phyloP scores from a whole-genome alignment of 2,113 vertebrate genomes.

The Tichodroma muraria region DNA sequence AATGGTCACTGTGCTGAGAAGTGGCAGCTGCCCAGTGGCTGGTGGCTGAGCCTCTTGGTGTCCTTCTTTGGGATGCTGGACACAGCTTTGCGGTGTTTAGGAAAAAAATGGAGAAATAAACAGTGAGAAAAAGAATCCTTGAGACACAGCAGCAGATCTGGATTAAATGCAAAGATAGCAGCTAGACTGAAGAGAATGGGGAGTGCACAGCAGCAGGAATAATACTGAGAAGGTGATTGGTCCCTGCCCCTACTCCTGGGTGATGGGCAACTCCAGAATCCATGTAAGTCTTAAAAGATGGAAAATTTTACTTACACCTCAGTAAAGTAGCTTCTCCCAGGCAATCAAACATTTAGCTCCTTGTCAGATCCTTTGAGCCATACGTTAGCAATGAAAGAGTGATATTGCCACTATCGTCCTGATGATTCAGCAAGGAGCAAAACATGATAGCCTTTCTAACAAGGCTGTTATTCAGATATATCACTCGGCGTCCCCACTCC shows the following conservation, averaged over 20 bases:
- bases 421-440: constrained; percentile 56
- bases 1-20: not conserved
- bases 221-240: not conserved
- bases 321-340: not conserved
- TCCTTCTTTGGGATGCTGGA: not conserved
- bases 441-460: constrained; percentile 24
- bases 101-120: not conserved
- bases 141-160: not conserved
- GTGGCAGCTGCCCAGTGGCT: not conserved
- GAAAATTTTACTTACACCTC: not conserved
- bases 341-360: not conserved
- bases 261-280: not conserved
- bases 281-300: not conserved
- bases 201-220: not conserved
- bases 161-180: not conserved
- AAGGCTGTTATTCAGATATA: constrained; percentile 34
- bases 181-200: not conserved
- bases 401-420: not conserved
- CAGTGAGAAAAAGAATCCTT: not conserved
- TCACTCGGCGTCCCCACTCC: not conserved
- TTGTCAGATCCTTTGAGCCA: constrained; percentile 6
- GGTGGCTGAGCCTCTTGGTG: not conserved
- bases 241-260: not conserved
- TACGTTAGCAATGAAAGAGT: not conserved
- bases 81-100: not conserved